Conservation (phyloP, 2,113 vertebrate species). For the Crotalus tigris region DNA sequence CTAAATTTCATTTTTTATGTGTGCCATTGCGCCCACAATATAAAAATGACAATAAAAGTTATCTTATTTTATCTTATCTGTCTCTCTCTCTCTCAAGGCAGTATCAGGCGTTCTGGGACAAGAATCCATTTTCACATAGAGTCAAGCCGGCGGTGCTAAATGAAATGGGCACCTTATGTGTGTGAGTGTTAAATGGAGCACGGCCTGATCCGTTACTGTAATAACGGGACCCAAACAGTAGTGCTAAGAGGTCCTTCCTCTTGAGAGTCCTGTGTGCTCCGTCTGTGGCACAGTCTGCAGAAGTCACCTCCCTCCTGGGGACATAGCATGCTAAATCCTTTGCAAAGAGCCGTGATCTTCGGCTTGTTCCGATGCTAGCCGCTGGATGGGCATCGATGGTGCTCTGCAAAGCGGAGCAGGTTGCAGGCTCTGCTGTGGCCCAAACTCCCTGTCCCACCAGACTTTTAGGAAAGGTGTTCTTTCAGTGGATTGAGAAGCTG, state of each 20-base stretch:
- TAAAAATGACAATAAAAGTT: no score
- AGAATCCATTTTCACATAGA: constrained; percentile 14
- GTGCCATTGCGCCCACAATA: no score
- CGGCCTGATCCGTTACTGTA: not conserved
- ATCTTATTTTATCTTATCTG: no score
- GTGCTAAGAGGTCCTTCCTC: not conserved
- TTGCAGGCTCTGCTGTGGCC: not conserved
- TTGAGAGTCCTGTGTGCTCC: not conserved
- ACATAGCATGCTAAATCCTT: not conserved
- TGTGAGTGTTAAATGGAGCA: constrained; percentile 13
- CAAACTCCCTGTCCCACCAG: not conserved
- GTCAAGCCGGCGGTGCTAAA: not conserved
- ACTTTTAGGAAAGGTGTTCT: not conserved
- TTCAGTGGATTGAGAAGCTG: not conserved
- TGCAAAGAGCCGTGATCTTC: not conserved
- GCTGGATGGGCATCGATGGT: not conserved
- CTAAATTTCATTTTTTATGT: no score
- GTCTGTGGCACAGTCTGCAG: not conserved
- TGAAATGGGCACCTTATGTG: not conserved
- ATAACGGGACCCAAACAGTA: not conserved
- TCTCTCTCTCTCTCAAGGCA: not conserved
- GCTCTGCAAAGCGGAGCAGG: not conserved
- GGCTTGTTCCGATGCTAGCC: not conserved
- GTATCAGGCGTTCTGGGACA: not conserved
- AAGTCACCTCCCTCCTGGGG: not conserved